Conservation (phyloP, 2,113 vertebrate species). For the Phoenicopterus ruber region DNA sequence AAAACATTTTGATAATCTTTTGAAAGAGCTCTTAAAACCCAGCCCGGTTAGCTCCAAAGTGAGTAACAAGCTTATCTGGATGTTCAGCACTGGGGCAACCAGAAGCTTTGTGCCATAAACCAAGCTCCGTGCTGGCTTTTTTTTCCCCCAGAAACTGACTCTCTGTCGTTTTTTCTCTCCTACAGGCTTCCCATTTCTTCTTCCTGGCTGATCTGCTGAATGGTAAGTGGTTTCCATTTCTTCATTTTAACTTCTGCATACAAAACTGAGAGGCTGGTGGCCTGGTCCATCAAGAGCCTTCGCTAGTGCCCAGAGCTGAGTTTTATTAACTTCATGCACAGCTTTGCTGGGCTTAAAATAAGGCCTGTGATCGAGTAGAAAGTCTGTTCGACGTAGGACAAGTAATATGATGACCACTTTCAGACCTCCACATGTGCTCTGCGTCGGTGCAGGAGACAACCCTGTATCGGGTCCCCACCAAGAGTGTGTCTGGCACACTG, state of each 20-base stretch:
- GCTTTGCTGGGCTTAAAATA: background rate
- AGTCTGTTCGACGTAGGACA: background rate
- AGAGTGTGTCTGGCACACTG: background rate
- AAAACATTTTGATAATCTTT: background rate
- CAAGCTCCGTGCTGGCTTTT: background rate
- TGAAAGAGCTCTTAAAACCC: background rate
- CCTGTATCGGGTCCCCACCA: rapidly evolving
- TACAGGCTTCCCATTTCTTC: background rate
- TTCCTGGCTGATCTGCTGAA: background rate
- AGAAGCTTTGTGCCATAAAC: background rate
- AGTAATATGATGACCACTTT: background rate
- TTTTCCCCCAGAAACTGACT: background rate
- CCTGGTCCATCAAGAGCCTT: background rate
- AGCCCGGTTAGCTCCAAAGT: background rate
- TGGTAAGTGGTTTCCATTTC: conserved; percentile 20
- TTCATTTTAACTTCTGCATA: background rate
- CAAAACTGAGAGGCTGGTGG: background rate
- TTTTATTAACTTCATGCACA: background rate
- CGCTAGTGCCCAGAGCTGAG: background rate
- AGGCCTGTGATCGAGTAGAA: background rate
- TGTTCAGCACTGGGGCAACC: background rate
- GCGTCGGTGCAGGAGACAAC: background rate
- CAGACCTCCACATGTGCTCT: background rate
- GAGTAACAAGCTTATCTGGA: background rate
- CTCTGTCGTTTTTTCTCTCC: background rate